Evolutionary conservation across 2,888 invertebrate genomes (phyloP), one percentile per base, ranked within the genome.

Genomic region (Acanthoscelides obtectus): DNA sequence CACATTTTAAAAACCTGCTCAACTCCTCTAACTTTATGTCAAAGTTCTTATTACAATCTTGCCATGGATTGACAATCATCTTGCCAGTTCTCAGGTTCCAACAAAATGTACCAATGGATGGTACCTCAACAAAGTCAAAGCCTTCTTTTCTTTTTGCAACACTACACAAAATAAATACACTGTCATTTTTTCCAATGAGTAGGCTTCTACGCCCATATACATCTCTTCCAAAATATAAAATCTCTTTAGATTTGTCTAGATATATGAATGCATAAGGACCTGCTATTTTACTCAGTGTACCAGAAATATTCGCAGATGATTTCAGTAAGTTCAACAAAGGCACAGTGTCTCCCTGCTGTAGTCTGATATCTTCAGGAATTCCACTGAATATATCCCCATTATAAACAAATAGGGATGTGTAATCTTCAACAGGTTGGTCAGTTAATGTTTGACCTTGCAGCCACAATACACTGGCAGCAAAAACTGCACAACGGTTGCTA

Each of bases 211-310:
- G 88, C 64, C 98, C 98, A 82, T 95, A 90, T 77, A 88, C 88
- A 85, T 98, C 98, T 81, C 97, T 88, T 0, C 92, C 92, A 85
- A 97, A 96, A 87, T 93, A 95, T 65, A 98, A 78, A 19, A 83
- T 82, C 66, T 88, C 85, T 0, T 82, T 84, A 3, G 76, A 69
- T 80, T 88, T 90, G 80, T 93, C 89, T 82, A 90, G 94, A 82
- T 92, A 94, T 76, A 97, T 88, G 73, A 97, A 88, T 72, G 95
- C 91, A 86, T 92, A 97, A 25, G 98, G 97, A 1, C 98, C 98
- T 76, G 92, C 88, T 0, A 96, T 22, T 65, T 73, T 72, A 25
- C 67, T 67, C 3, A 75, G 69, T 20, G 88, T 83, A n/a, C 75
- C 64, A 12, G 83, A 65, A 5, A 86, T 73, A 65, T 82, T 77